These are phyloP conservation scores for Agrypnus murinus DNA, from an alignment of 2,888 invertebrate genomes.

Conservation along the genomic window DNA sequence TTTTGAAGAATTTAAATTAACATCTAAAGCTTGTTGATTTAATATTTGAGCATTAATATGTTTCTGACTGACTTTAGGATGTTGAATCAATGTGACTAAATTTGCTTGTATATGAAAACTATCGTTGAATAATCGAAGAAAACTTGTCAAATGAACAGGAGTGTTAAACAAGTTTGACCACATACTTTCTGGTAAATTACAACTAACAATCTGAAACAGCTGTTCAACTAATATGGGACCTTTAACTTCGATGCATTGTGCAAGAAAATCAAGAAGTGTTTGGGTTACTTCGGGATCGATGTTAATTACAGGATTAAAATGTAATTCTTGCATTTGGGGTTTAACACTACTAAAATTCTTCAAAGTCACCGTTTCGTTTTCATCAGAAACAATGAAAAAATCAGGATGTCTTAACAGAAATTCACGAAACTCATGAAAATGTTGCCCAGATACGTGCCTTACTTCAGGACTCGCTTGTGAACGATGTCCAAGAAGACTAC, in stretches of 20 bases:
- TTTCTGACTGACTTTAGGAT: conserved; percentile 79
- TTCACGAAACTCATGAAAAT: conserved; percentile 93
- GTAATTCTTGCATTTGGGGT: conserved; percentile 77
- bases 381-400: conserved; percentile 89
- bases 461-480: conserved; percentile 98
- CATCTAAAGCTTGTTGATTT: conserved; percentile 45
- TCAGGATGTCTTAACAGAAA: conserved; percentile 90
- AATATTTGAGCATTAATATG: conserved; percentile 63
- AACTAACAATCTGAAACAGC: conserved; percentile 86
- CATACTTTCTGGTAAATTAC: conserved; percentile 70
- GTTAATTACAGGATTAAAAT: conserved; percentile 83
- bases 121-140: conserved; percentile 94
- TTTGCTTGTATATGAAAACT: conserved; percentile 95
- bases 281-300: conserved; percentile 90
- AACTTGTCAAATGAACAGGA: conserved; percentile 90
- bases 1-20: conserved; percentile 18
- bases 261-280: conserved; percentile 87
- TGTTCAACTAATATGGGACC: conserved; percentile 90
- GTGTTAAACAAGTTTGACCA: conserved; percentile 94
- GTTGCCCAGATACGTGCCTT: conserved; percentile 95
- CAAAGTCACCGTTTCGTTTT: conserved; percentile 85
- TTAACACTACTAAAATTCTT: conserved; percentile 71
- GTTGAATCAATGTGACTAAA: conserved; percentile 87
- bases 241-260: conserved; percentile 83
- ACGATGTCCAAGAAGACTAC: conserved; percentile 95